A percentile compares a stretch with the other conserved stretches of the same genome.
Conservation (phyloP, 2,888 invertebrate genomes). For the Willowsia nigromaculata region DNA sequence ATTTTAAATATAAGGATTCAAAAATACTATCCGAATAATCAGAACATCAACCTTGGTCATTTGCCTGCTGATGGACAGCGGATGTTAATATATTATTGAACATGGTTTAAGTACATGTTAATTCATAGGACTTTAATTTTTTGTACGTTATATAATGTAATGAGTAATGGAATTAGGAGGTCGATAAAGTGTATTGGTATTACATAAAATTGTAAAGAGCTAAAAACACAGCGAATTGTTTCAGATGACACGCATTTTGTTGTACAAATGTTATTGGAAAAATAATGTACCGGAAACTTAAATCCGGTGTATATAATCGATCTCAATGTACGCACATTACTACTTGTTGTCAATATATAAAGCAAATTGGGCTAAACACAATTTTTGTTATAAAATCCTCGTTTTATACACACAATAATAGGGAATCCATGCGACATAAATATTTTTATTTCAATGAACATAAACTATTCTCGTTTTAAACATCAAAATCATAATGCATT, state of each 20-base stretch:
- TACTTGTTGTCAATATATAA: background rate
- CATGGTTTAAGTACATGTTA: background rate
- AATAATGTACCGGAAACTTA: conserved; percentile 41
- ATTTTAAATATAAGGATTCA: too few species aligned
- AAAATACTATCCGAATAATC: background rate
- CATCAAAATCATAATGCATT: too few species aligned
- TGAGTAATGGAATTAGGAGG: background rate
- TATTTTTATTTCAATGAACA: too few species aligned
- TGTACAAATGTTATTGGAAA: background rate
- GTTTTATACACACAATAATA: background rate
- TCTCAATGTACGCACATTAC: background rate
- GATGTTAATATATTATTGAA: conserved; percentile 10
- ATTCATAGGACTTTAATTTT: background rate
- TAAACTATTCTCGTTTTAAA: too few species aligned
- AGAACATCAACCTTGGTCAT: background rate
- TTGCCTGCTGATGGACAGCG: background rate
- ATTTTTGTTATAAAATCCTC: background rate
- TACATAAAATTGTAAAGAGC: background rate
- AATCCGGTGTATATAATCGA: conserved; percentile 46
- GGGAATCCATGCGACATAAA: too few species aligned
- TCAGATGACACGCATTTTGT: conserved; percentile 7
- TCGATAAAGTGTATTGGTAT: conserved; percentile 3
- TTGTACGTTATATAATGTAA: background rate
- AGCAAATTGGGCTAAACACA: background rate
- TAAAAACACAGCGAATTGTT: background rate